These are phyloP conservation scores for Ophion slaviceki DNA, from an alignment of 2,888 invertebrate genomes.

Conservation along the genomic window DNA sequence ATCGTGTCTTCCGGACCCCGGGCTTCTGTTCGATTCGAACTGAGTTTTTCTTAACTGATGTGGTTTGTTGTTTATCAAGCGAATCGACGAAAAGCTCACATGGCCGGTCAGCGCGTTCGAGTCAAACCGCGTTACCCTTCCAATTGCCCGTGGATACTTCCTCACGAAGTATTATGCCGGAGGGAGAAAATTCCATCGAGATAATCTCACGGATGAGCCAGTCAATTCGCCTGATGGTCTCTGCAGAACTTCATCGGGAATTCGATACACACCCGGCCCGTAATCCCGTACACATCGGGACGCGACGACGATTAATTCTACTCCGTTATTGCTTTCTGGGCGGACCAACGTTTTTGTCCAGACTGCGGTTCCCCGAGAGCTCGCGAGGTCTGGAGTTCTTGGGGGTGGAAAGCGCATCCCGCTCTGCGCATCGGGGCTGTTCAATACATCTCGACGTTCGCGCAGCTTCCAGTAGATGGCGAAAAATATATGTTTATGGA, in stretches of 20 bases:
- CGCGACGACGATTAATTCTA: slow-evolving; percentile 66
- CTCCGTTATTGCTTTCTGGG: slow-evolving; percentile 72
- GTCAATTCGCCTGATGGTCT: slow-evolving; percentile 1
- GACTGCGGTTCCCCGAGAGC: slow-evolving; percentile 79
- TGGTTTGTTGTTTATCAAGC: slow-evolving; percentile 6
- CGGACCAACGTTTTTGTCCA: slow-evolving; percentile 79
- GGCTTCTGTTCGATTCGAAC: background rate
- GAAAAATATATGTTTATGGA: slow-evolving; percentile 62
- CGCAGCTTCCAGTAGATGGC: slow-evolving; percentile 83
- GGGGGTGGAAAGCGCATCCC: slow-evolving; percentile 80
- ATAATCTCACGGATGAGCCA: slow-evolving; percentile 11
- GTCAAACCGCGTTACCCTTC: slow-evolving; percentile 43
- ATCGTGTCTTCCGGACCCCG: slow-evolving; percentile 3
- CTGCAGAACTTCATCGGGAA: slow-evolving; percentile 45
- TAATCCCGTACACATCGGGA: slow-evolving; percentile 45
- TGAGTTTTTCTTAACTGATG: slow-evolving; percentile 15
- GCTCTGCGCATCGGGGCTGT: slow-evolving; percentile 82
- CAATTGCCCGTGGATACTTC: slow-evolving; percentile 31
- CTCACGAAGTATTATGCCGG: slow-evolving; percentile 8
- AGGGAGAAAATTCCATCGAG: slow-evolving; percentile 54
- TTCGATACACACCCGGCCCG: slow-evolving; percentile 34
- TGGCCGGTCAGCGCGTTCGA: slow-evolving; percentile 48
- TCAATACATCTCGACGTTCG: slow-evolving; percentile 81
- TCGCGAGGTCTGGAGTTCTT: slow-evolving; percentile 76
- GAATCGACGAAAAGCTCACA: slow-evolving; percentile 48